Base-by-base conservation (phyloP, 2,888 invertebrate genomes). In the Agrotis ipsilon region DNA sequence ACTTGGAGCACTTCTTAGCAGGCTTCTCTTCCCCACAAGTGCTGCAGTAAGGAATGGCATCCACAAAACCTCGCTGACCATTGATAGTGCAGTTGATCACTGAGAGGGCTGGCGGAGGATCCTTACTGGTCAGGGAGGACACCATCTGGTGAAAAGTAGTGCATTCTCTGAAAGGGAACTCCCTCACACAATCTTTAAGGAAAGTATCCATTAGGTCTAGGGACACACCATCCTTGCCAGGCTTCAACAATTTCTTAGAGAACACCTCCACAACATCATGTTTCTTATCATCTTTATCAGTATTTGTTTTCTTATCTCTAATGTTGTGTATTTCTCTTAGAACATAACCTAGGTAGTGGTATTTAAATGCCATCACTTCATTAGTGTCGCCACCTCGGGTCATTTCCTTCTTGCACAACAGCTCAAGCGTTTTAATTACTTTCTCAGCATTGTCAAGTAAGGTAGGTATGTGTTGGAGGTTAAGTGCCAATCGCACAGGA, bases 1-100 rank as follows among this genome's bases (percentile, higher is more conserved):
- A 99, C 91, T 98, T 98, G 14, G 99, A 98, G 93, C 99, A 99
- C 92, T 99, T 98, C 91, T 99, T 99, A 11, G 97, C 97, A 0
- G 99, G 98, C 83, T 98, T 98, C 86, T 98, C 98, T 87, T 98
- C 98, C 0, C 98, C 98, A 88, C 99, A 99, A 1, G 98, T 98
- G 70, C 97, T 97, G 91, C 99, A 99, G 87, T 96, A 97, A 16
- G 97, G 96, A 63, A 97, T 96, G 18, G 97, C 96, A 74, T 97
- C 96, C 85, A 97, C 97, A 91, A 98, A 98, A 0, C 98, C 98
- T 85, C 98, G 97, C 89, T 98, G 98, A 0, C 99, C 99, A 90
- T 99, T 99, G 43, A 99, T 98, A 7, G 98, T 98, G 70, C 98
- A 97, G 70, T 97, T 97, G 48, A 99, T 97, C 5, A 98, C 97